A percentile compares a stretch with the other conserved stretches of the same genome.
phyloP scores from a whole-genome alignment of 2,797 vertebrate genomes.

The Naso thynnoides region DNA sequence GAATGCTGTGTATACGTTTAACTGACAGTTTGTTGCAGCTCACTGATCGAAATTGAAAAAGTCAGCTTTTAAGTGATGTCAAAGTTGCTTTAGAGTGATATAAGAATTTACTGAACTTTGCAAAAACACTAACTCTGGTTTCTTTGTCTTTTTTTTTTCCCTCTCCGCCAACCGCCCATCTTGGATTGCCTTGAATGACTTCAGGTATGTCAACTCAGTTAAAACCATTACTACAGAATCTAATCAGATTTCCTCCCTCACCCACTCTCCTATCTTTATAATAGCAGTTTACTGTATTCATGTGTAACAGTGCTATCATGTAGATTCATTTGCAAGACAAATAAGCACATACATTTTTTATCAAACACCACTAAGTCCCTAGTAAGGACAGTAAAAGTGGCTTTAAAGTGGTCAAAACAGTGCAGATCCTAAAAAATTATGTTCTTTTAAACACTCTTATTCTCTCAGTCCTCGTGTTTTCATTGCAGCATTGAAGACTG shows the following conservation, averaged over 20 bases:
- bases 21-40: conserved; percentile 47
- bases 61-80: conserved; percentile 41
- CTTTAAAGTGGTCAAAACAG: conserved; percentile 60
- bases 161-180: conserved; percentile 37
- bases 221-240: conserved; percentile 12
- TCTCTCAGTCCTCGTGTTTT: conserved; percentile 26
- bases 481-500: conserved; percentile 37
- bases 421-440: conserved; percentile 46
- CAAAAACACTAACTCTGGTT: conserved; percentile 56
- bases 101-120: conserved; percentile 28
- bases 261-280: background rate
- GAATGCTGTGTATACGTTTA: conserved; percentile 53
- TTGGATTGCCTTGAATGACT: conserved; percentile 40
- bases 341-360: conserved; percentile 49
- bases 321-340: conserved; percentile 48
- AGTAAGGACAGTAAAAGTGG: conserved; percentile 28
- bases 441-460: conserved; percentile 22
- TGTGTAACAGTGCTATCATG: conserved; percentile 31
- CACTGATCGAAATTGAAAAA: conserved; percentile 19
- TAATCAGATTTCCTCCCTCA: conserved; percentile 7
- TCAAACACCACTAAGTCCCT: conserved; percentile 45
- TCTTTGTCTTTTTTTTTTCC: conserved; percentile 41
- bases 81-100: conserved; percentile 52
- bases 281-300: background rate
- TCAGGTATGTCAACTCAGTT: conserved; percentile 75